Evolutionary conservation across 2,797 vertebrate species (phyloP).

Genomic region (Poecilia picta): DNA sequence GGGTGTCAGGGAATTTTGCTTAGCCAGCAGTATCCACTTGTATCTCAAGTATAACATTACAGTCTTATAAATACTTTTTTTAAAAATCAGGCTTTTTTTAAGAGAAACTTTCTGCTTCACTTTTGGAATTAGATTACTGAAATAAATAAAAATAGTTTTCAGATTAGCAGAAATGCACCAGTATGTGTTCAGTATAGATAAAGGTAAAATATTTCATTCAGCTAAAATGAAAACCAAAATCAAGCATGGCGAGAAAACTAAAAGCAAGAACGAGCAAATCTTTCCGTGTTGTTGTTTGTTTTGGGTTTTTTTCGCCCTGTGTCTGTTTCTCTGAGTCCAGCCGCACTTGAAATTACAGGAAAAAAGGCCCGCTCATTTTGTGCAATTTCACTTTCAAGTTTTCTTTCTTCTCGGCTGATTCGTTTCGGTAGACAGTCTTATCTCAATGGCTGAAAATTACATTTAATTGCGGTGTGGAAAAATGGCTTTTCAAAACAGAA

Average conservation of each 20-base stretch:
- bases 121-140: neutral
- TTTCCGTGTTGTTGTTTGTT: constrained; percentile 9
- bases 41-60: neutral
- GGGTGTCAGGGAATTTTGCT: neutral
- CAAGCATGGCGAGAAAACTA: constrained; percentile 28
- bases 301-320: constrained; percentile 16
- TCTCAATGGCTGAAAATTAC: constrained; percentile 72
- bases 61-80: neutral
- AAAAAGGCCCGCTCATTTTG: constrained; percentile 67
- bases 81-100: neutral
- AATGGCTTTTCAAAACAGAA: constrained; percentile 57
- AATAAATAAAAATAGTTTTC: neutral
- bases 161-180: neutral
- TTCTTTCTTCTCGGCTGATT: constrained; percentile 68
- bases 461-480: constrained; percentile 74
- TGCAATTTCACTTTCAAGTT: constrained; percentile 77
- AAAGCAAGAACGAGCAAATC: constrained; percentile 31
- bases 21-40: neutral
- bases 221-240: constrained; percentile 29
- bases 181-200: constrained; percentile 46
- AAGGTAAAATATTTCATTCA: constrained; percentile 35
- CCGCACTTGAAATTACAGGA: constrained; percentile 66
- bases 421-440: constrained; percentile 74
- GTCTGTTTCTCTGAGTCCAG: constrained; percentile 54
- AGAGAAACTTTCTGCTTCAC: neutral